Base-by-base conservation (phyloP, 2,113 vertebrate genomes). In the Calyptomena viridis region DNA sequence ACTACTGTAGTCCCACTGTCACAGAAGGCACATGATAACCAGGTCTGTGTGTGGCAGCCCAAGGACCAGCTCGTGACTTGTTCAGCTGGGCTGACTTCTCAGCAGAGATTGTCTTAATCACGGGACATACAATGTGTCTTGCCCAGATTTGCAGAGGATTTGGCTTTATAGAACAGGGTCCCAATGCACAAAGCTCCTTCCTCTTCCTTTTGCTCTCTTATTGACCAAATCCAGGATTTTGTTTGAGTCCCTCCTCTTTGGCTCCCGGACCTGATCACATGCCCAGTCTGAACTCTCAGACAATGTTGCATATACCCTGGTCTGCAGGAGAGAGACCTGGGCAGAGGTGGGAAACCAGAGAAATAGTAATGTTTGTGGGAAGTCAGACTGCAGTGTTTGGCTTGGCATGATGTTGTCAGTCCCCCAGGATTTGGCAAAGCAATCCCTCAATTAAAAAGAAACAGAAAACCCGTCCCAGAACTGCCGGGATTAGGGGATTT, bases 141-240 rank as follows among this genome's bases (percentile, higher is more conserved):
- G 82, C 66, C 69, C 75, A 87, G 84, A 95, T 84, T 78, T 89
- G 40, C 69, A 79, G 89, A 84, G 81, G 90, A 91, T 94, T 94
- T 90, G 83, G 73, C 84, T 91, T 90, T 74, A 37, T 8, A 62
- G 27, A 90, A 93, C 55, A 73, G 59, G 37, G 10, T 83, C 18
- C 55, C 25, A 53, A 31, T 83, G 88, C 92, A 88, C 59, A 69
- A 74, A 95, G 46, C 42, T 84, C 74, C 19, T 91, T 87, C 59
- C 27, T 91, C 50, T 2, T 1, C 53, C 56, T 84, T 40, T 78
- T 49, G 19, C 47, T 64, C 35, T 73, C 27, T 75, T 59, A 30
- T 2, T 55, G 35, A 67, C 47, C 56, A 89, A 89, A 84, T 81
- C 83, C 72, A 44, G 89, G 69, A 81, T 47, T 47, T 81, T 86